Evolutionary conservation across 2,113 vertebrate genomes (phyloP).

Genomic region (Rynchops niger): DNA sequence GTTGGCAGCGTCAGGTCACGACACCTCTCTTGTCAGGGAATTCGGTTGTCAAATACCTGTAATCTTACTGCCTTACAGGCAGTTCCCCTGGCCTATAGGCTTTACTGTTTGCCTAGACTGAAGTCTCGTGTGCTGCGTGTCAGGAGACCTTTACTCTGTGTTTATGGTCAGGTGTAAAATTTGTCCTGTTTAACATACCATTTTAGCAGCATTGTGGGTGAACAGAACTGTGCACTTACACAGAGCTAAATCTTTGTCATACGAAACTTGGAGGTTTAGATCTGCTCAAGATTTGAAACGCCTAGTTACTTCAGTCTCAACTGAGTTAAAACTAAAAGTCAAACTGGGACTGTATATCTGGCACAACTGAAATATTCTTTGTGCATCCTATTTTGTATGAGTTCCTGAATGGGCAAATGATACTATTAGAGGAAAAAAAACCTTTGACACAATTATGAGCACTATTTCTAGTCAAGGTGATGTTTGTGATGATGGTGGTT

Average conservation of each 20-base stretch:
- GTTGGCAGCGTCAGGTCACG: not conserved
- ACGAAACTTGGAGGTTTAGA: not conserved
- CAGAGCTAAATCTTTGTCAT: not conserved
- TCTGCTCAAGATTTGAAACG: not conserved
- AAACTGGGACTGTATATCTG: not conserved
- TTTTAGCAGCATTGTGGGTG: not conserved
- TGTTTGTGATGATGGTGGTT: not conserved
- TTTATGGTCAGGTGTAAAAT: not conserved
- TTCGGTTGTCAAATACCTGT: not conserved
- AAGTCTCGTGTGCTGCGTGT: fast-evolving
- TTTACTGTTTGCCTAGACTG: not conserved
- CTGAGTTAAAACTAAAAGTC: not conserved
- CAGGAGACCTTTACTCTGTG: not conserved
- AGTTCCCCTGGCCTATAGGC: not conserved
- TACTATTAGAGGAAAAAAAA: not conserved
- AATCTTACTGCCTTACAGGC: not conserved
- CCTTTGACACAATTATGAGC: not conserved
- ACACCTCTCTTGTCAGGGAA: not conserved
- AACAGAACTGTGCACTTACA: not conserved
- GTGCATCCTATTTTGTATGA: not conserved
- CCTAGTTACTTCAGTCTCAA: not conserved
- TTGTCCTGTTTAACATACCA: not conserved
- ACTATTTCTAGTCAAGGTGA: not conserved
- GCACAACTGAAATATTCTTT: not conserved
- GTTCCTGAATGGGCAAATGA: not conserved